phyloP scores from a whole-genome alignment of 2,113 vertebrate species.

The Callopanchax toddi region DNA sequence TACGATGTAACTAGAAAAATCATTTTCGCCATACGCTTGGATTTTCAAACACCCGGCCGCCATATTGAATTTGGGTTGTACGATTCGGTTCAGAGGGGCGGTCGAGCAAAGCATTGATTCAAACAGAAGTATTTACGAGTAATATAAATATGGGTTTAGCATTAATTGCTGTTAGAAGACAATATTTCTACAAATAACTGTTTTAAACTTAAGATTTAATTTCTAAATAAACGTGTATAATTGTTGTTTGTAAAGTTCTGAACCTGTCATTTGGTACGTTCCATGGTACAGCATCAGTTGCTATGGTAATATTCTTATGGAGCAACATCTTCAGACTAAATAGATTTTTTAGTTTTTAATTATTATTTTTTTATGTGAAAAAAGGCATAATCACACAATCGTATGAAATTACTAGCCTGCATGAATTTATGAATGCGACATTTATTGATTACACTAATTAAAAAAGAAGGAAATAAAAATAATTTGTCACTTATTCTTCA shows the following conservation, averaged over 20 bases:
- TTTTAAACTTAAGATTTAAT: neutral
- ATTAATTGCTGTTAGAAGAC: fast-evolving
- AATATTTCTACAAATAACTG: neutral
- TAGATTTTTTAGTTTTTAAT: no score
- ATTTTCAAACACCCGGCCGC: conserved; percentile 54
- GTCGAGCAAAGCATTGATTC: fast-evolving
- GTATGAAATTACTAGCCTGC: no score
- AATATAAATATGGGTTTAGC: fast-evolving
- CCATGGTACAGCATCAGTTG: conserved; percentile 56
- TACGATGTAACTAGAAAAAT: neutral
- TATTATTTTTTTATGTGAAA: no score
- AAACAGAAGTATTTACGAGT: fast-evolving
- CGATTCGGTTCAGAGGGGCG: neutral
- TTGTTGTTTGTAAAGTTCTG: fast-evolving
- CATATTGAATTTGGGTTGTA: conserved; percentile 60
- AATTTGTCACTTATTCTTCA: no score
- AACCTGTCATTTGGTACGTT: conserved; percentile 51
- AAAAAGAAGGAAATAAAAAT: no score
- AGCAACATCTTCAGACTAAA: no score
- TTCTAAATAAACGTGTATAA: neutral
- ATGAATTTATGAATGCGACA: no score
- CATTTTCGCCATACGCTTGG: neutral
- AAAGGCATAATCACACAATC: no score
- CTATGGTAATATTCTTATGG: conserved; percentile 60
- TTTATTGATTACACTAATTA: no score